A percentile compares a stretch with the other conserved stretches of the same genome.
Evolutionary conservation across 2,113 vertebrate genomes (phyloP).

Genomic region (Apistogramma diplotaenia): DNA sequence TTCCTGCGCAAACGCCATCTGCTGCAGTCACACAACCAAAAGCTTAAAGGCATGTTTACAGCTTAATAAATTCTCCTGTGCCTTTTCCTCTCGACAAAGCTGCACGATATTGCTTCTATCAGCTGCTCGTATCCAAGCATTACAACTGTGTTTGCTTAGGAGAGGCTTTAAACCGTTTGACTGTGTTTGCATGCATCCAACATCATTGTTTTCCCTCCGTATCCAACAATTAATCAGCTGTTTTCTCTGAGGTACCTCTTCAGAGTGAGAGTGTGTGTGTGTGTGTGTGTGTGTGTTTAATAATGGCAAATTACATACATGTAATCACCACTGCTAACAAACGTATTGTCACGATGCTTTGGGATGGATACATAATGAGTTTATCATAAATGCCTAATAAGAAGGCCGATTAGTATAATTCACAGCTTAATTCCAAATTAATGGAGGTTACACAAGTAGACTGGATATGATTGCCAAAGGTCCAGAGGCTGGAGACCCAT

Average conservation of each 20-base stretch:
- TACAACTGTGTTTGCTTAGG: background rate
- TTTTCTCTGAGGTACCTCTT: background rate
- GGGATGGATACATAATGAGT: background rate
- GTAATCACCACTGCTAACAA: background rate
- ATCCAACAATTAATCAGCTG: background rate
- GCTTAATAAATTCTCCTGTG: background rate
- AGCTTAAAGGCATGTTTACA: background rate
- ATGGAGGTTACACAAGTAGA: conserved; percentile 17
- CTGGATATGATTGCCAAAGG: conserved; percentile 26
- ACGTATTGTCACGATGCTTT: background rate
- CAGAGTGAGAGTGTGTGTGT: background rate
- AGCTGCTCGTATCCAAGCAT: background rate
- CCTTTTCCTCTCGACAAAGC: background rate
- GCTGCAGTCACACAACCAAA: background rate
- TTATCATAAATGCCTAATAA: conserved; percentile 18
- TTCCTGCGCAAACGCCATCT: background rate
- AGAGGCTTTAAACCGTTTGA: background rate
- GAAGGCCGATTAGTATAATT: conserved; percentile 45
- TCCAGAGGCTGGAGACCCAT: conserved; percentile 9
- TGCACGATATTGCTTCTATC: background rate
- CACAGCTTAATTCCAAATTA: conserved; percentile 42
- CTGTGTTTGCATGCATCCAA: background rate
- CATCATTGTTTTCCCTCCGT: background rate
- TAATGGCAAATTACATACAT: background rate
- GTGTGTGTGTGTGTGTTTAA: background rate